Base-by-base conservation (phyloP, 2,113 vertebrate species). In the Semnopithecus entellus region DNA sequence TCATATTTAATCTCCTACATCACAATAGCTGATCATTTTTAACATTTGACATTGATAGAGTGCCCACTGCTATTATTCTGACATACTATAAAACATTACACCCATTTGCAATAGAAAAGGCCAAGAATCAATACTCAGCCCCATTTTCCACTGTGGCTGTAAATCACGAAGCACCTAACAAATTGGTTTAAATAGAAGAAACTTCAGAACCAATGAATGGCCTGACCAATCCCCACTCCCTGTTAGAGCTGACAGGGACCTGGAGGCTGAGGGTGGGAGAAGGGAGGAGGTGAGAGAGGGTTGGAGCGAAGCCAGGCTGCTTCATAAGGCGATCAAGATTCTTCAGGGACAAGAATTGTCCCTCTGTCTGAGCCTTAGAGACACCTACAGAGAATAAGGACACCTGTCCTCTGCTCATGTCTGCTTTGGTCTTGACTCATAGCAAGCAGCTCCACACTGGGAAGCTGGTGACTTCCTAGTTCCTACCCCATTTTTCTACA, bases 11-110 rank as follows among this genome's bases (percentile, higher is more conserved):
- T 99, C 98, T 99, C 98, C 98, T 98, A 98, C 98, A 99, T 98
- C 98, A 99, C 99, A 99, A 98, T 98, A 98, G 98, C 98, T 98
- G 98, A 99, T 99, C 99, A 98, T 99, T 99, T 99, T 99, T 99
- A 99, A 99, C 99, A 98, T 98, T 98, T 99, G 99, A 99, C 99
- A 99, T 99, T 99, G 99, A 99, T 98, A 98, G 99, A 99, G 99
- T 98, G 97, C 98, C 98, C 98, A 89, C 98, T 98, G 98, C 98
- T 99, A 99, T 99, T 98, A 99, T 99, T 99, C 99, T 99, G 99
- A 99, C 99, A 99, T 98, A 91, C 99, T 98, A 99, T 99, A 99
- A 99, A 99, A 99, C 99, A 99, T 99, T 98, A 99, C 98, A 98
- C 98, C 98, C 98, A 99, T 99, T 99, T 98, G 99, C 98, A 98